Evolutionary conservation across 2,113 vertebrate species (phyloP).

Genomic region (Ictidomys tridecemlineatus): DNA sequence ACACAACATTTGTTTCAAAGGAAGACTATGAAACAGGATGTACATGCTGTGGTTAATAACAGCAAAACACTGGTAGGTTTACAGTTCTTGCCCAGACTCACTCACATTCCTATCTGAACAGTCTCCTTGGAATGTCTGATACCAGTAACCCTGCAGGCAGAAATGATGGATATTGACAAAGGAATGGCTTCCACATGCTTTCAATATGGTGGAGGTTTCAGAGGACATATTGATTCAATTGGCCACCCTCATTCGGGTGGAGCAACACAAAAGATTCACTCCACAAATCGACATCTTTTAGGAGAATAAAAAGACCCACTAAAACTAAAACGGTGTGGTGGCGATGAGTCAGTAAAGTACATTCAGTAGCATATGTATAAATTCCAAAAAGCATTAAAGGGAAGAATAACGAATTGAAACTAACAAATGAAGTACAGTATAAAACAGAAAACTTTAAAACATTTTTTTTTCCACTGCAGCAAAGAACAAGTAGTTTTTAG

Average conservation of each 20-base stretch:
- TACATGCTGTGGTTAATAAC: constrained; percentile 79
- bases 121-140: constrained; percentile 87
- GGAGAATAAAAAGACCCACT: neutral
- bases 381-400: neutral
- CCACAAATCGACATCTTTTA: neutral
- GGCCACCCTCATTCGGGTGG: neutral
- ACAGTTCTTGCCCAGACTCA: constrained; percentile 87
- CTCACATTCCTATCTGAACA: constrained; percentile 89
- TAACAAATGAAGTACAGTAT: neutral
- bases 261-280: neutral
- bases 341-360: neutral
- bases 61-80: constrained; percentile 82
- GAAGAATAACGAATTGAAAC: neutral
- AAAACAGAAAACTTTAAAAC: neutral
- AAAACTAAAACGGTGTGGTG: neutral
- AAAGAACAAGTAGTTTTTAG: neutral
- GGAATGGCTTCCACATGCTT: constrained; percentile 40
- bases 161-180: neutral
- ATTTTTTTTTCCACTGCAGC: neutral
- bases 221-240: neutral
- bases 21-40: constrained; percentile 56
- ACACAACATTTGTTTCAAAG: constrained; percentile 29
- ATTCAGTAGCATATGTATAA: neutral
- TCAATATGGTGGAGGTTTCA: constrained; percentile 36
- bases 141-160: constrained; percentile 62